These are phyloP conservation scores for Chironomus tepperi DNA, from an alignment of 1,140 invertebrate genomes.

Conservation along the genomic window DNA sequence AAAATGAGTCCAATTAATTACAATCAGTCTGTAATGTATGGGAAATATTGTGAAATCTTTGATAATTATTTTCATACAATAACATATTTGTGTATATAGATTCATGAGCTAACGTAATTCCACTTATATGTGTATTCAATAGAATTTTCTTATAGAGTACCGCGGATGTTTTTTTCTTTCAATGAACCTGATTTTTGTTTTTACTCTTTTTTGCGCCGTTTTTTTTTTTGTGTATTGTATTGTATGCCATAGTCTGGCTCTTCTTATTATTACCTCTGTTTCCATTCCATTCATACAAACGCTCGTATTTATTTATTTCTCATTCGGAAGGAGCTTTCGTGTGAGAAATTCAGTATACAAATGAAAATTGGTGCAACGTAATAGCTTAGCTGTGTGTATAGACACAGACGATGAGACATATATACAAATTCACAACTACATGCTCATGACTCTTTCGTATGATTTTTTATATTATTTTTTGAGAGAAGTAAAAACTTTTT, in stretches of 20 bases:
- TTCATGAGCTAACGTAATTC: too few species aligned
- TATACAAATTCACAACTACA: too few species aligned
- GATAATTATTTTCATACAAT: too few species aligned
- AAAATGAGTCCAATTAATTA: too few species aligned
- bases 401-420: background rate
- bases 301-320: background rate
- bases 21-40: too few species aligned
- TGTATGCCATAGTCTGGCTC: slow-evolving; percentile 15
- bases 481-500: background rate
- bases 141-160: background rate
- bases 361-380: background rate
- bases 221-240: slow-evolving; percentile 10
- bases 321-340: background rate
- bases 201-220: slow-evolving; percentile 12
- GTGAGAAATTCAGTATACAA: background rate
- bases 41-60: too few species aligned
- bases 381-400: background rate
- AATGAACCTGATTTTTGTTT: slow-evolving; percentile 21
- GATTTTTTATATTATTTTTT: too few species aligned
- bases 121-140: too few species aligned
- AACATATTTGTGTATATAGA: too few species aligned
- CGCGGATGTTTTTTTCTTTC: slow-evolving; percentile 10
- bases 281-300: background rate
- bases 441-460: too few species aligned
- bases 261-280: slow-evolving; percentile 11